Evolutionary conservation across 2,888 invertebrate genomes (phyloP).

Genomic region (Trichogramma dendrolimi): DNA sequence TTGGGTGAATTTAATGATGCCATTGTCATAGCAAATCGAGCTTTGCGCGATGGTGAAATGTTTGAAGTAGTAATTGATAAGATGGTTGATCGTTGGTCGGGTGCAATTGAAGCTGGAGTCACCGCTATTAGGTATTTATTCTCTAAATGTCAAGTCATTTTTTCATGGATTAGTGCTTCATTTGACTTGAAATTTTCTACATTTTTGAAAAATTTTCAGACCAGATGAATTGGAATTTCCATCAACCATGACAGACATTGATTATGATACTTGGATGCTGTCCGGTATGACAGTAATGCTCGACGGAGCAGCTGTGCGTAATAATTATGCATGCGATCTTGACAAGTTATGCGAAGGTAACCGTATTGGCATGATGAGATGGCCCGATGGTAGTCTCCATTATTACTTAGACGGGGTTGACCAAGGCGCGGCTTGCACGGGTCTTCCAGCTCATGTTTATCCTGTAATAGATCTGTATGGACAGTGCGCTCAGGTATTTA

Average conservation of each 20-base stretch:
- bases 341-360: constrained; percentile 76
- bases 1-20: constrained; percentile 92
- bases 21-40: constrained; percentile 85
- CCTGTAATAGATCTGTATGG: constrained; percentile 94
- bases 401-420: constrained; percentile 84
- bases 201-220: constrained; percentile 59
- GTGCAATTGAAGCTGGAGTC: constrained; percentile 76
- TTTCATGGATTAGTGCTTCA: constrained; percentile 63
- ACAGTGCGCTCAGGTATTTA: constrained; percentile 84
- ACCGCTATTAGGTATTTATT: constrained; percentile 36
- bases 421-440: constrained; percentile 79
- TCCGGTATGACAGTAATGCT: constrained; percentile 90
- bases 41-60: constrained; percentile 82
- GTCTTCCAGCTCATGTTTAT: constrained; percentile 76
- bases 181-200: constrained; percentile 42
- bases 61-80: constrained; percentile 87
- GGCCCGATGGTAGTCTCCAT: constrained; percentile 77
- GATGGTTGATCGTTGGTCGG: constrained; percentile 90
- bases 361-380: constrained; percentile 83
- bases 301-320: constrained; percentile 79
- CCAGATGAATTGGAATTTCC: constrained; percentile 86
- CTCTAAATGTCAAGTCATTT: constrained; percentile 1
- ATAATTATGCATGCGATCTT: constrained; percentile 80
- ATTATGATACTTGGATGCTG: constrained; percentile 87
- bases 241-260: constrained; percentile 86